These are phyloP conservation scores for Trinectes maculatus DNA, from an alignment of 2,113 vertebrate genomes.

Conservation along the genomic window DNA sequence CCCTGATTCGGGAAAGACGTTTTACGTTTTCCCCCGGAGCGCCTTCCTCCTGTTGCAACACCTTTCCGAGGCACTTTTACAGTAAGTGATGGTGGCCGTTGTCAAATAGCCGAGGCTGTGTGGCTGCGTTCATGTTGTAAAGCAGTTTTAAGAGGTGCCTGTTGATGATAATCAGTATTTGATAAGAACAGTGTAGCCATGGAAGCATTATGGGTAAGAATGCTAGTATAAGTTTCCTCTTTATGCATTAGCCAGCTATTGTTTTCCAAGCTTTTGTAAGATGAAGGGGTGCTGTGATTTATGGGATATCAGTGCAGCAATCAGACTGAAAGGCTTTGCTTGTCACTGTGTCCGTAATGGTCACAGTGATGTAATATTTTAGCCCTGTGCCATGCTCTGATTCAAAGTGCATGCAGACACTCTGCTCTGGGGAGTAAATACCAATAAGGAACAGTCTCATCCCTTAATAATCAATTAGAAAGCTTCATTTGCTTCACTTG, in stretches of 20 bases:
- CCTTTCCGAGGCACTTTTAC: constrained; percentile 15
- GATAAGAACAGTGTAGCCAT: constrained; percentile 33
- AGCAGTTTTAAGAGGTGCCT: constrained; percentile 60
- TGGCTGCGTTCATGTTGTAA: constrained; percentile 36
- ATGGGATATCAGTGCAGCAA: constrained; percentile 22
- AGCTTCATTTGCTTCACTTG: constrained; percentile 28
- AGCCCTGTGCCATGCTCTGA: constrained; percentile 8
- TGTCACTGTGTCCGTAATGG: constrained; percentile 18
- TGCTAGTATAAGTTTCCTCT: constrained; percentile 28
- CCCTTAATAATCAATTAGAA: constrained; percentile 36
- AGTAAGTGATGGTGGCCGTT: constrained; percentile 14
- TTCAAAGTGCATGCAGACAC: constrained; percentile 21
- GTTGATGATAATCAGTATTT: constrained; percentile 52
- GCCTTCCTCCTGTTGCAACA: constrained; percentile 27
- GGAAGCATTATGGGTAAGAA: constrained; percentile 32
- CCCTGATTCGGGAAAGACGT: constrained; percentile 35
- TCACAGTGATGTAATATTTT: constrained; percentile 17
- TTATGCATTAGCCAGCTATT: constrained; percentile 11
- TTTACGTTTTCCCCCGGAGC: constrained; percentile 22
- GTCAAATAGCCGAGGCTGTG: constrained; percentile 3
- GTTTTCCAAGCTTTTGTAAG: constrained; percentile 1
- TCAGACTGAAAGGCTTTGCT: constrained; percentile 32
- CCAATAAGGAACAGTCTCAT: constrained; percentile 16
- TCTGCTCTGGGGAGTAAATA: constrained; percentile 18
- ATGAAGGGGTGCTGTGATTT: constrained; percentile 21